These are phyloP conservation scores for Zoanthus sansibaricus DNA, from an alignment of 92 coral and sea anemone genomes.

Conservation along the genomic window DNA sequence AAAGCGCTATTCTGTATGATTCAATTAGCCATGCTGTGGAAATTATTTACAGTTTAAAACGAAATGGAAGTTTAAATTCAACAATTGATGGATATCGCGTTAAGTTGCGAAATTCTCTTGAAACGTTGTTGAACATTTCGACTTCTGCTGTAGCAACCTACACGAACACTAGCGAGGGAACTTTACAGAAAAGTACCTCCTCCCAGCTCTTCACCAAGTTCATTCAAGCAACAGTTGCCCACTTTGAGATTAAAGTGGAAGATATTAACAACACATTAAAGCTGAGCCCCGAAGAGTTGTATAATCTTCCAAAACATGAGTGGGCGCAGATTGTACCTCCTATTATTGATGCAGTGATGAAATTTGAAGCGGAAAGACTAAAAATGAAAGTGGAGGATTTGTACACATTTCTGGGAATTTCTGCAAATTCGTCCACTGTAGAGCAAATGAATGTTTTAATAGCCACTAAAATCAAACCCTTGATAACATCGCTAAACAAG, in stretches of 20 bases:
- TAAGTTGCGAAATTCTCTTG: not conserved
- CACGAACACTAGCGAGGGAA: conserved; percentile 25
- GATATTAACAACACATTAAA: conserved; percentile 52
- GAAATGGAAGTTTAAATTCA: conserved; percentile 33
- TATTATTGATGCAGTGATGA: conserved; percentile 51
- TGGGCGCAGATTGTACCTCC: conserved; percentile 51
- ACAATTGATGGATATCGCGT: conserved; percentile 34
- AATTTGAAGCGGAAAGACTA: conserved; percentile 50
- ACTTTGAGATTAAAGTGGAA: conserved; percentile 47
- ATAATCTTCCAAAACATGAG: conserved; percentile 63
- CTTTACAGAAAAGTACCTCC: conserved; percentile 29
- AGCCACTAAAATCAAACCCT: conserved; percentile 24
- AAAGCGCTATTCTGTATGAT: conserved; percentile 27
- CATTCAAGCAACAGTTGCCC: conserved; percentile 61
- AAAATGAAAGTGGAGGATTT: conserved; percentile 46
- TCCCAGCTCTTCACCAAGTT: conserved; percentile 47
- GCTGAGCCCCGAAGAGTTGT: conserved; percentile 49
- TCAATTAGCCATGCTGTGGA: conserved; percentile 58
- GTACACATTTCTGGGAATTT: conserved; percentile 38
- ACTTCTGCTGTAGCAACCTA: conserved; percentile 49
- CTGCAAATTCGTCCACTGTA: conserved; percentile 57
- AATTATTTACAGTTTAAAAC: conserved; percentile 6
- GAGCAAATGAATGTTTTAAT: conserved; percentile 53
- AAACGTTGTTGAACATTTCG: conserved; percentile 61
- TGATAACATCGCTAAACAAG: conserved; percentile 31